Conservation (phyloP, 2,113 vertebrate genomes). For the Channa maculata region DNA sequence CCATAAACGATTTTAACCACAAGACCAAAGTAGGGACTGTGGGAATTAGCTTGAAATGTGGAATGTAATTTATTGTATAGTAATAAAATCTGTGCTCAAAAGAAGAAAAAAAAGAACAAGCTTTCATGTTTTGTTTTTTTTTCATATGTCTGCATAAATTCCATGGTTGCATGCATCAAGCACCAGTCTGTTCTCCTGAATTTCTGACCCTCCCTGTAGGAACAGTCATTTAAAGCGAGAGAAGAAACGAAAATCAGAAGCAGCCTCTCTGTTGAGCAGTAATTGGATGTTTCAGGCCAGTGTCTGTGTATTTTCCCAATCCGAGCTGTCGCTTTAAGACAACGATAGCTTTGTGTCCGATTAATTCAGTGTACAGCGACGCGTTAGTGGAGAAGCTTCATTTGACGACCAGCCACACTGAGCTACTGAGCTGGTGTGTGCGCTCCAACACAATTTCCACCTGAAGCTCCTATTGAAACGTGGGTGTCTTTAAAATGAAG, state of each 20-base stretch:
- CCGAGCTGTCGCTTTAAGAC: slow-evolving; percentile 83
- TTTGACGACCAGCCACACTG: slow-evolving; percentile 50
- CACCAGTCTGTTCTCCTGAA: neutral
- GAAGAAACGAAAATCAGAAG: too few species aligned
- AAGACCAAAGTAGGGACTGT: slow-evolving; percentile 47
- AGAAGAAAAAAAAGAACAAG: neutral
- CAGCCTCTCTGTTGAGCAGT: neutral
- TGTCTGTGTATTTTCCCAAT: neutral
- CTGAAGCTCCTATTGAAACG: slow-evolving; percentile 3
- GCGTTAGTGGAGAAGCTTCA: slow-evolving; percentile 73
- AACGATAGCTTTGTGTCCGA: slow-evolving; percentile 68
- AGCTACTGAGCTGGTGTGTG: neutral
- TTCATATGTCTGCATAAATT: neutral
- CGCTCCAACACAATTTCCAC: slow-evolving; percentile 3
- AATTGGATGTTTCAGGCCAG: slow-evolving; percentile 41
- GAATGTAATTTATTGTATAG: slow-evolving; percentile 78
- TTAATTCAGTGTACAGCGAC: slow-evolving; percentile 81
- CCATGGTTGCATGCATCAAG: too few species aligned
- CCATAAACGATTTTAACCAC: slow-evolving; percentile 43
- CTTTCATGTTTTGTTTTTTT: too few species aligned
- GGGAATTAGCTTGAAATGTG: slow-evolving; percentile 20
- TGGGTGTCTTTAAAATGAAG: slow-evolving; percentile 47
- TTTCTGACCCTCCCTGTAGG: too few species aligned
- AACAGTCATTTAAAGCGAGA: too few species aligned
- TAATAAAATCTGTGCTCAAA: slow-evolving; percentile 64